Evolutionary conservation across 1,140 invertebrate species (phyloP), one percentile per base, ranked within the genome.

Genomic region (Sipha flava): DNA sequence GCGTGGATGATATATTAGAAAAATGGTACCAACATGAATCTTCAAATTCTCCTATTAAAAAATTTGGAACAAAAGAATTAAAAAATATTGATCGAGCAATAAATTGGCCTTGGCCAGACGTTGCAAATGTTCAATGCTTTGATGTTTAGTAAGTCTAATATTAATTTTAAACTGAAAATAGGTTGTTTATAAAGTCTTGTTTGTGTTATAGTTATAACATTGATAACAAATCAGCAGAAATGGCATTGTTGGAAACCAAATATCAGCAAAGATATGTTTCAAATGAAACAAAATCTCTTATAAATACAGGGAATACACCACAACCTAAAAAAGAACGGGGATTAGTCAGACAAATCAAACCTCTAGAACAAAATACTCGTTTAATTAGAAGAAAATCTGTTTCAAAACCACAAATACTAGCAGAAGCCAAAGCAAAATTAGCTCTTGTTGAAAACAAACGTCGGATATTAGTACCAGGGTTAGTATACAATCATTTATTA

Each of bases 371-470:
- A 59, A 77, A 43, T 37, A 9, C 14, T 29, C 23, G 40, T 10
- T 40, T 77, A 77, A 40, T 77, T 34, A 34, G 73, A 40, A 77
- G 73, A 77, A 77, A 77, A 77, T 29, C 37, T 0, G 14, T 77
- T 1, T 59, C 73, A 54, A 77, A 77, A 77, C 73, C 73, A 37
- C 73, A 77, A 57, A 77, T 77, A 57, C 26, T 77, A 54, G 73
- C 73, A 37, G 73, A 77, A 29, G 9, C 73, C 43, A 77, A 77
- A 57, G 73, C 73, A 29, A 77, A 77, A 59, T 77, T 77, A 77
- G 73, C 73, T 77, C 37, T 77, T 43, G 37, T 77, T 57, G 73
- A 77, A 77, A 77, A 77, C 3, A 77, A 77, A 43, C 73, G 73
- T 59, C 23, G 73, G 43, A 77, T 77, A 40, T 37, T 77, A 40